Percentiles rank a stretch among this genome's conserved stretches.
phyloP scores from a whole-genome alignment of 2,888 invertebrate species.

The Parnassius mnemosyne region DNA sequence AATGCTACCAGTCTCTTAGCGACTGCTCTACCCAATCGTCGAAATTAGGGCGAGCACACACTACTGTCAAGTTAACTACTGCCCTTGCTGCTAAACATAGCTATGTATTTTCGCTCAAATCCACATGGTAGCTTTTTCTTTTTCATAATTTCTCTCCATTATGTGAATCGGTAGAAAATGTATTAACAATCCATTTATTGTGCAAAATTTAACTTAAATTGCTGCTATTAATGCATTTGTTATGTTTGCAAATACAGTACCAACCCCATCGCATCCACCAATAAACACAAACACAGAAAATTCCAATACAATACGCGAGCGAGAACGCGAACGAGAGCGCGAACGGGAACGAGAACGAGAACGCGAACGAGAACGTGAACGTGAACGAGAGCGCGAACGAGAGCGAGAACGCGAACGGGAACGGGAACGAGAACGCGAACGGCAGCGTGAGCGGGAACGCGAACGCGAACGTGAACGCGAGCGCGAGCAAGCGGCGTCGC shows the following conservation, averaged over 20 bases:
- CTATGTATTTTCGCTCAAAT: too few relatives aligned
- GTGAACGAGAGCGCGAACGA: slow-evolving; percentile 40
- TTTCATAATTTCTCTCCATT: too few relatives aligned
- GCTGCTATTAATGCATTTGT: not conserved
- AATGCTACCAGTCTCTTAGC: too few relatives aligned
- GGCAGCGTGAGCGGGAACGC: slow-evolving; percentile 27
- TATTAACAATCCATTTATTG: too few relatives aligned
- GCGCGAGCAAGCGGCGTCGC: slow-evolving; percentile 48
- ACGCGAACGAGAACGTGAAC: slow-evolving; percentile 27
- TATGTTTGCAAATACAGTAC: slow-evolving; percentile 9
- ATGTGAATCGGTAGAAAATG: too few relatives aligned
- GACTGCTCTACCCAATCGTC: too few relatives aligned
- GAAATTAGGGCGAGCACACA: too few relatives aligned
- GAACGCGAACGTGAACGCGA: slow-evolving; percentile 41
- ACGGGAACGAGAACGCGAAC: slow-evolving; percentile 12
- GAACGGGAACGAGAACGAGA: slow-evolving; percentile 18
- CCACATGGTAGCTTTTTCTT: too few relatives aligned
- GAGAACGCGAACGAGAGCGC: slow-evolving; percentile 21
- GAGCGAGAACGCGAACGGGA: slow-evolving; percentile 37
- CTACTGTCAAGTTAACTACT: too few relatives aligned
- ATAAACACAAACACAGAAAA: slow-evolving; percentile 34
- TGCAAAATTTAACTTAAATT: too few relatives aligned
- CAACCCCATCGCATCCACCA: slow-evolving; percentile 30
- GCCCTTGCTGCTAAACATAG: too few relatives aligned
- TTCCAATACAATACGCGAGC: slow-evolving; percentile 38